Evolutionary conservation across 2,888 invertebrate genomes (phyloP).

Genomic region (Gortyna flavago): DNA sequence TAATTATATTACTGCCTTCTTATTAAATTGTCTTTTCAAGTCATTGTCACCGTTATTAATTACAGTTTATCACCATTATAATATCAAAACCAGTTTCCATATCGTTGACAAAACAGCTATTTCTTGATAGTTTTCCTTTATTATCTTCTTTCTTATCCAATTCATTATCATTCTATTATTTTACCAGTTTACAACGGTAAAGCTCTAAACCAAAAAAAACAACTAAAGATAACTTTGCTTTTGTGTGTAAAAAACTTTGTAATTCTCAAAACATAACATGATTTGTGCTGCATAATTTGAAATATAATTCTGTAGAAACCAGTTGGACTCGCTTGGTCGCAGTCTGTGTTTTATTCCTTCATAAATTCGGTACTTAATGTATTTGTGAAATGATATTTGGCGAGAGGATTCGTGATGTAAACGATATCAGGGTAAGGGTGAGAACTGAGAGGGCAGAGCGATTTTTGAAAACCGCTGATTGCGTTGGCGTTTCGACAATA

Average conservation of each 20-base stretch:
- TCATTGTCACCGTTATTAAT: background rate
- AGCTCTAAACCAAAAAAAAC: background rate
- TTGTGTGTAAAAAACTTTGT: no score
- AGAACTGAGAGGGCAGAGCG: constrained; percentile 16
- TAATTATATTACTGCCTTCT: background rate
- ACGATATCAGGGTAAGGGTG: constrained; percentile 42
- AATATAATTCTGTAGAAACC: constrained; percentile 56
- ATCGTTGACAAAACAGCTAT: background rate
- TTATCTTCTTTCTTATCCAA: background rate
- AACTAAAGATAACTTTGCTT: background rate
- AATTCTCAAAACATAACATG: constrained; percentile 27
- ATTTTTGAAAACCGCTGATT: constrained; percentile 11
- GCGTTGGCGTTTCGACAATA: background rate
- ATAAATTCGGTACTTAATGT: constrained; percentile 79
- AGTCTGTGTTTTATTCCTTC: constrained; percentile 70
- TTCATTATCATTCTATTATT: background rate
- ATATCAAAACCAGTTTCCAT: constrained; percentile 26
- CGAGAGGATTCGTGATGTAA: constrained; percentile 63
- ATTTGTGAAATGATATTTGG: constrained; percentile 74
- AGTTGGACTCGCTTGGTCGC: constrained; percentile 53
- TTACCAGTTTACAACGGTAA: background rate
- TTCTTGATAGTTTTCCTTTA: background rate
- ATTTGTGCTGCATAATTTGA: constrained; percentile 52
- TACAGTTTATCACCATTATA: background rate
- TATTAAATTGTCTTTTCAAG: background rate